These are phyloP conservation scores for Macrosiphum euphorbiae DNA, from an alignment of 2,888 invertebrate species.

Conservation along the genomic window DNA sequence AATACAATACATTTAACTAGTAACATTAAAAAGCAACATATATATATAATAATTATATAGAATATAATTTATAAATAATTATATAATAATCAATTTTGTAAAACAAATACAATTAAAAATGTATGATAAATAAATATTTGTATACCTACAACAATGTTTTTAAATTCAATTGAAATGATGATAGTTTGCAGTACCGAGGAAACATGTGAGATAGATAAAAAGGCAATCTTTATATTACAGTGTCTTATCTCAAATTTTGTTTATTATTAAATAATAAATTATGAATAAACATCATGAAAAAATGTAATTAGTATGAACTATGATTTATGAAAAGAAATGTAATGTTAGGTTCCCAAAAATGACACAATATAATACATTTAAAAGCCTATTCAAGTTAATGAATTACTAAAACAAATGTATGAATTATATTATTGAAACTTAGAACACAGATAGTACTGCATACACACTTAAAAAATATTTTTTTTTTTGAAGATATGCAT, in stretches of 20 bases:
- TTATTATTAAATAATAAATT: conserved; percentile 3
- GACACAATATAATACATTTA: neutral
- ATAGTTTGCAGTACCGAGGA: conserved; percentile 60
- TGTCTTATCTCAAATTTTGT: neutral
- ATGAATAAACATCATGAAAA: conserved; percentile 1
- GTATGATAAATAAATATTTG: conserved; percentile 11
- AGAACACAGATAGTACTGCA: neutral
- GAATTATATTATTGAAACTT: neutral
- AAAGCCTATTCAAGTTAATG: neutral
- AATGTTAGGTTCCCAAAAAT: neutral
- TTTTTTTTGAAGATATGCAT: neutral
- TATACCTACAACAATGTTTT: conserved; percentile 44
- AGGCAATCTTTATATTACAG: neutral
- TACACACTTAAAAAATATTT: neutral
- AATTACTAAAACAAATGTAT: neutral
- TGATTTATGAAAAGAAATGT: neutral
- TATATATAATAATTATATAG: neutral
- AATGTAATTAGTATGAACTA: neutral
- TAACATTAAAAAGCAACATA: conserved; percentile 53
- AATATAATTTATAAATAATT: conserved; percentile 20
- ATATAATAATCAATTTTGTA: conserved; percentile 17
- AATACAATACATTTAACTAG: conserved; percentile 47
- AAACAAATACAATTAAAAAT: conserved; percentile 42
- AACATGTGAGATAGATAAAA: conserved; percentile 1
- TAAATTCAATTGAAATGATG: conserved; percentile 36